A percentile compares a stretch with the other conserved stretches of the same genome.
phyloP scores from a whole-genome alignment of 1,140 invertebrate species.

The Aphis gossypii region DNA sequence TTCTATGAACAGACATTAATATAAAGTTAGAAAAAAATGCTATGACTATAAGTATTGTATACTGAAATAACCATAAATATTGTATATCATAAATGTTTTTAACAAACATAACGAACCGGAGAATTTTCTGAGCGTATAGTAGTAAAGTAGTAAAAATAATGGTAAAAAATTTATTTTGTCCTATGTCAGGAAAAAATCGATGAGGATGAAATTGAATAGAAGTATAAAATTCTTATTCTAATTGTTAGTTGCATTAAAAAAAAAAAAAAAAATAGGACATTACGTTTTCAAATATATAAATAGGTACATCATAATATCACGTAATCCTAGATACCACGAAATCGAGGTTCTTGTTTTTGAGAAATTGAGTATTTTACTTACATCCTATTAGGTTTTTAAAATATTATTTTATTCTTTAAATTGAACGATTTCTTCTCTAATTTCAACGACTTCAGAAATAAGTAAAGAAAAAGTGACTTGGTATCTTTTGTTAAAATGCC shows the following conservation, averaged over 20 bases:
- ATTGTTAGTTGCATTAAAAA: neutral
- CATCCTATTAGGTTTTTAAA: neutral
- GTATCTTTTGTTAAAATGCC: neutral
- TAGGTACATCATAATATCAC: no score
- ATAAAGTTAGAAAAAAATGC: neutral
- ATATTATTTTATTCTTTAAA: neutral
- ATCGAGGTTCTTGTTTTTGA: neutral
- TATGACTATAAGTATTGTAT: neutral
- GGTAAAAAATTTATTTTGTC: neutral
- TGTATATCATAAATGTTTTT: neutral
- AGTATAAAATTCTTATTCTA: neutral
- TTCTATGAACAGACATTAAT: neutral
- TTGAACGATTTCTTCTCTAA: neutral
- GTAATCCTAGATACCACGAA: neutral
- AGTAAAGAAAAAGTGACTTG: neutral
- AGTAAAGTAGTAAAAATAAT: neutral
- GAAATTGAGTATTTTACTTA: neutral
- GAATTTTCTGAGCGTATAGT: neutral
- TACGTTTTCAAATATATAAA: neutral
- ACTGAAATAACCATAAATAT: constrained; percentile 19
- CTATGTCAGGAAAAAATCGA: neutral
- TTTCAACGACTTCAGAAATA: neutral
- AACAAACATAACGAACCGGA: constrained; percentile 26
- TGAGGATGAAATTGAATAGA: neutral
- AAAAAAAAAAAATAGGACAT: neutral